Evolutionary conservation across 2,888 invertebrate species (phyloP), one percentile per base, ranked within the genome.

Genomic region (Metellina segmentata): DNA sequence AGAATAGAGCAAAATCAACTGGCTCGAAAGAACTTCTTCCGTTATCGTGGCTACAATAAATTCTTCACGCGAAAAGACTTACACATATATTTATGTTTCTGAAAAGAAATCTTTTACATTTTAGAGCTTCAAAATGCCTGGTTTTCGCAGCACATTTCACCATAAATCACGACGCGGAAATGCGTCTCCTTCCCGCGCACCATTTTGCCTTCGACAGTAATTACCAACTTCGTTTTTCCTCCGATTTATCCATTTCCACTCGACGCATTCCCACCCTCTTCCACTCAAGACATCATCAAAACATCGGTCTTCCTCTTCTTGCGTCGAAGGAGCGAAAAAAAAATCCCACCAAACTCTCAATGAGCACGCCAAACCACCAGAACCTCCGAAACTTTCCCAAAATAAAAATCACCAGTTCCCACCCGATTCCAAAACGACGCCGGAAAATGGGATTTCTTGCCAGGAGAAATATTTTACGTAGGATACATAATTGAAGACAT

Each of bases 401-500:
- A 49, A 75, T 19, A 72, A 72, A 72, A 72, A 72, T 72, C 19
- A 6, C 19, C 69, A 72, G 16, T 34, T n/a, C 9, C 16, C 49
- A n/a, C 48, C 49, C 16, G 48, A 49, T 77, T 77, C 48, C 49
- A 16, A 48, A 49, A 70, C n/a, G 69, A 70, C 69, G 34, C 72
- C 78, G 6, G 34, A 8, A 81, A 88, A 88, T 88, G 81, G 79
- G 75, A 61, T 81, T 88, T 88, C 88, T 88, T 88, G 49, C 75
- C 70, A 74, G 52, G 70, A 51, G 81, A 75, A 61, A 61, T 51
- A 81, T 81, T 88, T 75, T 53, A 61, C 53, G 75, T 75, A 81
- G 69, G 81, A 81, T 61, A 81, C 75, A 88, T 88, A 88, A 88
- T 88, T 88, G 88, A 81, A 81, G 81, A 75, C 88, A 81, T 88